Evolutionary conservation across 2,888 invertebrate species (phyloP), one percentile per base, ranked within the genome.

Genomic region (Pheosia gnoma): DNA sequence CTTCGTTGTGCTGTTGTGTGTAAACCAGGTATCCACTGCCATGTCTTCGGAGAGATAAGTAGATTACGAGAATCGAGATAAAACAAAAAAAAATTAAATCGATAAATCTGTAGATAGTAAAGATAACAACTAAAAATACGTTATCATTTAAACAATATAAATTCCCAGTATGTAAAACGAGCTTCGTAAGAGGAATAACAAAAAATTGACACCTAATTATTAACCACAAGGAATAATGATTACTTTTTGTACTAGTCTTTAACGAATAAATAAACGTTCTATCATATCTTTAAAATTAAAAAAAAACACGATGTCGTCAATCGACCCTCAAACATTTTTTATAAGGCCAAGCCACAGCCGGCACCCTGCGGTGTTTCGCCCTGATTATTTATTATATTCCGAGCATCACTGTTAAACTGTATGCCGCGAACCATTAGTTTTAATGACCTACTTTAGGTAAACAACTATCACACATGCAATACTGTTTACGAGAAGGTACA

Each of bases 401-500:
- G 67, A 69, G 59, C 71, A 71, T 76, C 67, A 63, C 67, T 57
- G 55, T 63, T 62, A 62, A 59, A 69, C 63, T 67, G 52, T 49
- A 60, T 60, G 63, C 49, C 36, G 51, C 36, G 51, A 54, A 56
- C 56, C 43, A 70, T 78, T 76, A 65, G 62, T 71, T 72, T 72
- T 66, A 78, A 78, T 68, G 66, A 63, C 76, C 67, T 67, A 67
- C 67, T 70, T 70, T 58, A 61, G 51, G 61, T 54, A 68, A 77
- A 76, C 70, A 71, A 72, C 72, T 72, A 65, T 66, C 65, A 62
- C 67, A 57, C 76, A 77, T 74, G 78, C 74, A 66, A 64, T 39
- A 59, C 69, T 72, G 68, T 61, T 54, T 47, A 41, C 62, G 70
- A 63, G 53, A 38, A 6, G 58, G 59, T 61, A 67, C 67, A 63